Percentiles rank a stretch among this genome's conserved stretches.
Conservation (phyloP, 2,113 vertebrate genomes). For the Spea bombifrons region DNA sequence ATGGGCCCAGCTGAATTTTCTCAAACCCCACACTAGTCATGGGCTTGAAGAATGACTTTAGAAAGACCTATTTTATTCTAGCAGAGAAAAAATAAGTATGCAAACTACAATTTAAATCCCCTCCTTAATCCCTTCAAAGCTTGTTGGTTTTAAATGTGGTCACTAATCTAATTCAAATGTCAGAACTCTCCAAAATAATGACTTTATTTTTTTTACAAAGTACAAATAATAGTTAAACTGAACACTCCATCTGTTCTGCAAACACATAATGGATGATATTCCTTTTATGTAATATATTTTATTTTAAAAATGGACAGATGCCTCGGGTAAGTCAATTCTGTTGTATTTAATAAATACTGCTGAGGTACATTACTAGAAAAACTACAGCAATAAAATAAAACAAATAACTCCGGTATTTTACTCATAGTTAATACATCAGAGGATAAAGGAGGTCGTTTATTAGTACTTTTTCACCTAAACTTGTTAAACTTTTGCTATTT, state of each 20-base stretch:
- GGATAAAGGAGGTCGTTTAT: no score
- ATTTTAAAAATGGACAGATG: constrained; percentile 9
- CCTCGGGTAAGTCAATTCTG: constrained; percentile 3
- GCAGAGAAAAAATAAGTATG: no score
- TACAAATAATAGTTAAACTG: background rate
- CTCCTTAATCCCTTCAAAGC: constrained; percentile 5
- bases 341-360: constrained; percentile 12
- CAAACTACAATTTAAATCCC: background rate
- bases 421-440: constrained; percentile 5
- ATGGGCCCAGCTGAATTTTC: no score
- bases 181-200: constrained; percentile 4
- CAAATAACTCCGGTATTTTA: background rate
- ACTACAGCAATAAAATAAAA: background rate
- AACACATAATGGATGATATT: constrained; percentile 12
- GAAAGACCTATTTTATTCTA: no score
- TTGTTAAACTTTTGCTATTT: no score
- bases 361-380: background rate
- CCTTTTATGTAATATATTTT: background rate
- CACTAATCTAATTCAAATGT: constrained; percentile 9
- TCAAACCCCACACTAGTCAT: no score
- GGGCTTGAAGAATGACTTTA: no score
- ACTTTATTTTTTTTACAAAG: constrained; percentile 3
- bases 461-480: no score
- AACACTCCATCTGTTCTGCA: background rate
- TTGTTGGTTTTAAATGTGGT: background rate